A percentile compares a stretch with the other conserved stretches of the same genome.
phyloP scores from a whole-genome alignment of 2,797 vertebrate species.

The Oophaga sylvatica region DNA sequence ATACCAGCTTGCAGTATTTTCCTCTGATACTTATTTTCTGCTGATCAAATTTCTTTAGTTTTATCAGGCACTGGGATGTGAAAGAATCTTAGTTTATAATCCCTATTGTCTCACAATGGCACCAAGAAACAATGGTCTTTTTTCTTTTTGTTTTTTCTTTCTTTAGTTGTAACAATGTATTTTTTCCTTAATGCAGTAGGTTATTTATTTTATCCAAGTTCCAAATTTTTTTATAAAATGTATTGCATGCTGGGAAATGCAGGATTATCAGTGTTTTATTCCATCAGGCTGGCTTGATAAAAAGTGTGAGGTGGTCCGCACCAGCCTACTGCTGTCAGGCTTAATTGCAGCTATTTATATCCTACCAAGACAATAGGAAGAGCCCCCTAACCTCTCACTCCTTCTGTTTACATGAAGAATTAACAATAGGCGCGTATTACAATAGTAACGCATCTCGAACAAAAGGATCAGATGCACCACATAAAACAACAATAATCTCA shows the following conservation, averaged over 20 bases:
- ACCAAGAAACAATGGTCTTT: neutral
- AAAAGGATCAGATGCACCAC: neutral
- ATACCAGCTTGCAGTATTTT: neutral
- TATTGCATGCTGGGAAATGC: conserved; percentile 51
- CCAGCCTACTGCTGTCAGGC: conserved; percentile 46
- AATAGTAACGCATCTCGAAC: neutral
- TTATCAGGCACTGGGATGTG: neutral
- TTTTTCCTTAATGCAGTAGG: neutral
- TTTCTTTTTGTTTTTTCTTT: neutral
- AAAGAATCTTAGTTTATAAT: neutral
- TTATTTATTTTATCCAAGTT: neutral
- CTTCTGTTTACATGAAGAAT: conserved; percentile 55
- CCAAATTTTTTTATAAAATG: conserved; percentile 28
- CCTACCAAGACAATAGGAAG: conserved; percentile 52
- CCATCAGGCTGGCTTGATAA: conserved; percentile 52
- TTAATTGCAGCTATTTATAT: conserved; percentile 61
- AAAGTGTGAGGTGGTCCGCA: conserved; percentile 48
- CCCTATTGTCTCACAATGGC: neutral
- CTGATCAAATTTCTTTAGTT: neutral
- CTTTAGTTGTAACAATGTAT: neutral
- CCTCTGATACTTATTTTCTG: neutral
- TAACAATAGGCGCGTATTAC: conserved; percentile 42
- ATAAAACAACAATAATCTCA: neutral
- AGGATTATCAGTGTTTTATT: conserved; percentile 52
- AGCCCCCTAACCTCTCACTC: conserved; percentile 49